Base-by-base conservation (phyloP, 2,888 invertebrate species). In the Anticlea derivata region DNA sequence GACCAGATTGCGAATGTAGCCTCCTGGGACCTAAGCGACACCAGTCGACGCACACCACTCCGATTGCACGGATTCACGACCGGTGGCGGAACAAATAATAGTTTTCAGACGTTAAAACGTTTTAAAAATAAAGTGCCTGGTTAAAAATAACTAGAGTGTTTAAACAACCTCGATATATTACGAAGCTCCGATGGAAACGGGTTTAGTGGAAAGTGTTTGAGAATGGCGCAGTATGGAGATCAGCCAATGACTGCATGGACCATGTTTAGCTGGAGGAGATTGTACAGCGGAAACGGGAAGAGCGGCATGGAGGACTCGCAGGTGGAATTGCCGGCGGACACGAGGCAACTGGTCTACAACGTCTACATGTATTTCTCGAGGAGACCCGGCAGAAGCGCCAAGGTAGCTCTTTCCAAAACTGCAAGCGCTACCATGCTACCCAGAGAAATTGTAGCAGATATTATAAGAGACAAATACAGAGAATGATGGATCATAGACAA, bases 201-300 rank as follows among this genome's bases (percentile, higher is more conserved):
- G 40, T 51, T 51, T 31, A 5, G 3, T 31, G 6, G 23, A 33
- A 23, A 26, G 44, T 61, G 45, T 35, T 55, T 46, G 60, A 78
- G 87, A 84, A 88, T 89, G 88, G 90, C 89, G 77, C 82, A 86
- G 63, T 89, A 90, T 87, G 90, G 90, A 52, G 83, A 88, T 78
- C 72, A 87, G 70, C 87, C 90, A 50, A 90, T 89, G 90, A 90
- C 89, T 58, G 90, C 90, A 43, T 90, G 90, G 90, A 90, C 90
- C 37, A 90, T 90, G 90, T 90, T 90, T 57, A 89, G 88, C 73
- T 90, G 90, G 90, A 75, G 90, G 61, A 73, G 90, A 66, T 66
- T 89, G 31, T 89, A 89, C 68, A 88, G 68, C 51, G 82, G 85
- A 7, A 77, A 75, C 58, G 70, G 73, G 8, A 75, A 63, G 2